Evolutionary conservation across 2,797 vertebrate species (phyloP).

Genomic region (Xenops minutus): DNA sequence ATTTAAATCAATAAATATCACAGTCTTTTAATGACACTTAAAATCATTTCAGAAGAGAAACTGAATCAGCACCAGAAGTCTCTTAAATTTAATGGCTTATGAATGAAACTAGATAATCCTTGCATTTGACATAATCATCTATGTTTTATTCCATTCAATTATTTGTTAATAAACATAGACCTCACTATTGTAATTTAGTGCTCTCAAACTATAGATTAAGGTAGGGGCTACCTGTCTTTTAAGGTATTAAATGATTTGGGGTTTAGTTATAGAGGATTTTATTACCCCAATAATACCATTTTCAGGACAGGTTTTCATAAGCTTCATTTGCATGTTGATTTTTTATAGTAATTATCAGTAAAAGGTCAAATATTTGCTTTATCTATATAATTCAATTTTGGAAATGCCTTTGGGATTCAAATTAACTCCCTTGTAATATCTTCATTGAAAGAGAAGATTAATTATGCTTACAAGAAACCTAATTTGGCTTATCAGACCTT

Average conservation of each 20-base stretch:
- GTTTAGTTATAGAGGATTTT: conserved; percentile 50
- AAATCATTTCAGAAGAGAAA: not conserved
- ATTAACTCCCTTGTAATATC: conserved; percentile 81
- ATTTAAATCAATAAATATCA: not conserved
- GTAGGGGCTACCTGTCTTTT: conserved; percentile 13
- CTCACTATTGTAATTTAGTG: conserved; percentile 12
- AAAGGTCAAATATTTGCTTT: conserved; percentile 85
- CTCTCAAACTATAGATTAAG: conserved; percentile 27
- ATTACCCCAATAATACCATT: conserved; percentile 2
- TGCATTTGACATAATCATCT: conserved; percentile 29
- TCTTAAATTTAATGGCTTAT: conserved; percentile 52
- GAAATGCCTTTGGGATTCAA: conserved; percentile 81
- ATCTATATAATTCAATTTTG: conserved; percentile 84
- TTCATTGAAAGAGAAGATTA: conserved; percentile 83
- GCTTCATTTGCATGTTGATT: conserved; percentile 74
- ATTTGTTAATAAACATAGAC: conserved; percentile 66
- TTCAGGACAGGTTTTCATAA: conserved; percentile 57
- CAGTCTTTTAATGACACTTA: not conserved
- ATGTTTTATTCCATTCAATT: conserved; percentile 47
- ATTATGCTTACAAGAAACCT: conserved; percentile 84
- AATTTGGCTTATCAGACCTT: conserved; percentile 85
- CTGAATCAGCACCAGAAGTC: not conserved
- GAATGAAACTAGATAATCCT: conserved; percentile 44
- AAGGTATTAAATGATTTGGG: not conserved
- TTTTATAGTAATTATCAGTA: conserved; percentile 77